phyloP scores from a whole-genome alignment of 2,888 invertebrate species.

The Scaptomyza cyrtandrae region DNA sequence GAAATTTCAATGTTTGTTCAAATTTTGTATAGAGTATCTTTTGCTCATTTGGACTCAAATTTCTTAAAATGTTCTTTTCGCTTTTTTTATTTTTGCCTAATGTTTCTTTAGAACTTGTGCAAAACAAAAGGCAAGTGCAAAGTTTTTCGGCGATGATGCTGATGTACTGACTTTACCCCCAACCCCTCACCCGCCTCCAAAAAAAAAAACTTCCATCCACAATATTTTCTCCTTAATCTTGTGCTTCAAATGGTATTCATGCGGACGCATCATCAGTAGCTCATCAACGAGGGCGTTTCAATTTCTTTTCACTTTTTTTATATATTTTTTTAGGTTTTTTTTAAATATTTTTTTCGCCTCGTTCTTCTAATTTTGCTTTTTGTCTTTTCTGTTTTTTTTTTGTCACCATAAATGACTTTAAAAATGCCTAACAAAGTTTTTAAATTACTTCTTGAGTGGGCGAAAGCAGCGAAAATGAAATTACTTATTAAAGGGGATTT shows the following conservation, averaged over 20 bases:
- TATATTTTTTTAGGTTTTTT: slow-evolving; percentile 21
- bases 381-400: slow-evolving; percentile 28
- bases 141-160: slow-evolving; percentile 43
- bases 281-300: slow-evolving; percentile 67
- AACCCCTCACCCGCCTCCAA: not conserved
- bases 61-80: not conserved
- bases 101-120: slow-evolving; percentile 5
- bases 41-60: not conserved
- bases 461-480: slow-evolving; percentile 64
- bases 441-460: slow-evolving; percentile 74
- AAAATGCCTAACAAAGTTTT: slow-evolving; percentile 77
- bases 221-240: not conserved
- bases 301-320: slow-evolving; percentile 31
- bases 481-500: slow-evolving; percentile 73
- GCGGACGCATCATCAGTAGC: slow-evolving; percentile 70
- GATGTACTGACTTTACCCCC: slow-evolving; percentile 14
- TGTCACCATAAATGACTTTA: slow-evolving; percentile 74
- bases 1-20: too few relatives aligned
- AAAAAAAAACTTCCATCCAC: not conserved
- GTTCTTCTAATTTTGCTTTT: slow-evolving; percentile 18
- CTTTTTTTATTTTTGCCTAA: slow-evolving; percentile 1
- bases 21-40: not conserved
- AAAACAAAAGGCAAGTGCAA: slow-evolving; percentile 61
- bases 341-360: slow-evolving; percentile 31
- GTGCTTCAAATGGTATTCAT: slow-evolving; percentile 7